These are phyloP conservation scores for Apis cerana DNA, from an alignment of 1,140 invertebrate genomes.

Conservation along the genomic window DNA sequence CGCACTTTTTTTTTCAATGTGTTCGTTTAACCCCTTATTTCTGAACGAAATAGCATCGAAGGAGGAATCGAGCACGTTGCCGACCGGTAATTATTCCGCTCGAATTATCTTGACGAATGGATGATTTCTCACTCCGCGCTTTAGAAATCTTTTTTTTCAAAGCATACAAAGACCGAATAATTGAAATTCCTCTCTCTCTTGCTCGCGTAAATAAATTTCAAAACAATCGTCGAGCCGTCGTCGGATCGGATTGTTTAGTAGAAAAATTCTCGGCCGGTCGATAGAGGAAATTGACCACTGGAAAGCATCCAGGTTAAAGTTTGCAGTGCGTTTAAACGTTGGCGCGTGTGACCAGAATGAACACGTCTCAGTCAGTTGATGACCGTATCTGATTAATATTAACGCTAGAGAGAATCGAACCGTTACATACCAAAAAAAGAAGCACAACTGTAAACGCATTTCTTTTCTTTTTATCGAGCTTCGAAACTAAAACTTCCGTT, in stretches of 20 bases:
- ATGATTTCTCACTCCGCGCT: neutral
- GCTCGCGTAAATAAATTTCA: neutral
- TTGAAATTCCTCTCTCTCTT: no score
- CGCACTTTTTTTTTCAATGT: neutral
- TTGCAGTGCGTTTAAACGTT: constrained; percentile 28
- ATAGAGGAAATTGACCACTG: neutral
- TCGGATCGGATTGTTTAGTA: neutral
- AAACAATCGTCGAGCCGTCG: neutral
- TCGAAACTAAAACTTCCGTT: neutral
- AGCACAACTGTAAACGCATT: constrained; percentile 20
- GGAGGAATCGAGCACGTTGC: constrained; percentile 6
- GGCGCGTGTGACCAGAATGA: constrained; percentile 46
- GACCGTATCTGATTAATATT: constrained; percentile 60
- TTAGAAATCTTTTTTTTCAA: no score
- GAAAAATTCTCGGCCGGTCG: neutral
- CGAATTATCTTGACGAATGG: constrained; percentile 50
- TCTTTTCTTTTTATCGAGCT: neutral
- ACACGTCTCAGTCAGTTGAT: neutral
- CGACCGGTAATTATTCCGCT: constrained; percentile 54
- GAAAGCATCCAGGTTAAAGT: constrained; percentile 38
- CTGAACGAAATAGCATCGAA: constrained; percentile 15
- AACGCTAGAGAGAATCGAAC: constrained; percentile 46
- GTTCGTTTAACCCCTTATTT: constrained; percentile 33
- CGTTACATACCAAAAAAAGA: constrained; percentile 47
- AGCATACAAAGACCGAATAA: no score